Conservation (phyloP, 2,797 vertebrate species). For the Benthosema pterotum region DNA sequence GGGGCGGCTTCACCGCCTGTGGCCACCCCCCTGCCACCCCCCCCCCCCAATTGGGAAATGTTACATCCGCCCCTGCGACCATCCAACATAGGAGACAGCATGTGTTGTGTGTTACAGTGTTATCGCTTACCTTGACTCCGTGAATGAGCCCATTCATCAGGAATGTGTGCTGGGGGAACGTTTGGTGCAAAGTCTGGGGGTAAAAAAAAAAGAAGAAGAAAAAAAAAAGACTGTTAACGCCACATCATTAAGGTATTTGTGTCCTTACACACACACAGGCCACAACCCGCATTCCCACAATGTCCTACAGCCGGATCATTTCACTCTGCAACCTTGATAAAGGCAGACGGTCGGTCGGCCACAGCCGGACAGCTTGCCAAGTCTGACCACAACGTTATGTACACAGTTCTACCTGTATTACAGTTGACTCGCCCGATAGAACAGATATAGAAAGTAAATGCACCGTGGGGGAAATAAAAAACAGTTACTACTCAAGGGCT, state of each 20-base stretch:
- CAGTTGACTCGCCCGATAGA: neutral
- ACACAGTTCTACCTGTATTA: neutral
- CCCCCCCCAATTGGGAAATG: no score
- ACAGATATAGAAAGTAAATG: neutral
- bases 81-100: no score
- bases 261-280: conserved; percentile 5
- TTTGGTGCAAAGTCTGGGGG: conserved; percentile 87
- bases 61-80: no score
- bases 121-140: conserved; percentile 87
- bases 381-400: neutral
- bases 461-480: neutral
- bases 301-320: neutral
- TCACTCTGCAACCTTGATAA: conserved; percentile 2
- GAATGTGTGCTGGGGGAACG: conserved; percentile 93
- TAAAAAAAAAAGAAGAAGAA: conserved; percentile 35
- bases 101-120: no score
- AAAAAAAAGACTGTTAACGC: conserved; percentile 33
- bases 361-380: neutral
- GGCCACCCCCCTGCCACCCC: no score
- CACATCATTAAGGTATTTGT: conserved; percentile 21
- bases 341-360: neutral
- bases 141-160: conserved; percentile 95
- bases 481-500: no score
- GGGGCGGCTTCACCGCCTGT: no score
- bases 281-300: conserved; percentile 5